Conservation (phyloP, 2,113 vertebrate genomes). For the Anarhynchus alexandrinus region DNA sequence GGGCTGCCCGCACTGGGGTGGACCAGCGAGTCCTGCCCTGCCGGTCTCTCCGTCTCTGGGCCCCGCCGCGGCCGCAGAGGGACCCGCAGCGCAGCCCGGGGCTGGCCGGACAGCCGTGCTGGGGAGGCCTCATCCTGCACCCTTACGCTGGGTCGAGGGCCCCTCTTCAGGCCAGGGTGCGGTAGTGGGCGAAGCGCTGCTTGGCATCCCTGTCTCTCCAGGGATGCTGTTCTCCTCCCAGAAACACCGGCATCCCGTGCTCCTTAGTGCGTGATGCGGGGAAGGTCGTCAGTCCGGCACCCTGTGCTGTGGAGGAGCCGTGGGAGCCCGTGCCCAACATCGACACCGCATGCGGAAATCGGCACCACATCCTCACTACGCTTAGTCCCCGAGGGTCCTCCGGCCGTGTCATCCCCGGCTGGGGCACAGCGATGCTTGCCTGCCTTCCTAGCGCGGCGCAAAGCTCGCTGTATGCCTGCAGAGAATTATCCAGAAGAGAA, state of each 20-base stretch:
- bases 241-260: rapidly evolving
- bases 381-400: not conserved
- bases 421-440: not conserved
- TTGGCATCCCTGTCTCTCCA: not conserved
- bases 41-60: not conserved
- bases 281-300: not conserved
- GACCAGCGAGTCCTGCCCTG: not conserved
- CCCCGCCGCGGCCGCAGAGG: not conserved
- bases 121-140: not conserved
- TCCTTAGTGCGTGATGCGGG: not conserved
- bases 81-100: not conserved
- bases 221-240: not conserved
- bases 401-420: rapidly evolving
- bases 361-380: not conserved
- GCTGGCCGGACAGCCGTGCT: not conserved
- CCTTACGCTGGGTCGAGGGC: not conserved
- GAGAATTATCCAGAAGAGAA: constrained; percentile 39
- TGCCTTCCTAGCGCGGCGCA: rapidly evolving
- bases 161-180: too few species aligned
- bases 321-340: not conserved
- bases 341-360: rapidly evolving
- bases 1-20: not conserved
- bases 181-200: rapidly evolving
- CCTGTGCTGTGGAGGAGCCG: not conserved
- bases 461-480: not conserved